phyloP scores from a whole-genome alignment of 2,888 invertebrate species.

The Ophion costatus region DNA sequence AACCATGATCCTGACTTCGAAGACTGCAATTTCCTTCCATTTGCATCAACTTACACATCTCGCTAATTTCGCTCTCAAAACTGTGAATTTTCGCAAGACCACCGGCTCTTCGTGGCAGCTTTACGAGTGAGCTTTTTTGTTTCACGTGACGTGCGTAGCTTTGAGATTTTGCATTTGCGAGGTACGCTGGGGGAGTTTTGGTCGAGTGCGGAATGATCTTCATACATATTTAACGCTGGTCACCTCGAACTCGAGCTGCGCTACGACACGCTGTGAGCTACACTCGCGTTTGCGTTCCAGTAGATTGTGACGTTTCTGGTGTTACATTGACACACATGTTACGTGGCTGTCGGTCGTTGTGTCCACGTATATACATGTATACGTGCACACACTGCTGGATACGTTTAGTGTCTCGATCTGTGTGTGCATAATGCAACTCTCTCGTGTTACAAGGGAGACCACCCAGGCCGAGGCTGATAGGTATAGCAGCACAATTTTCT shows the following conservation, averaged over 20 bases:
- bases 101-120: not conserved
- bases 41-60: too few relatives aligned
- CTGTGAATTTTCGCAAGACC: not conserved
- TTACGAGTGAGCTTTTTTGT: not conserved
- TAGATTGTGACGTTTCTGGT: constrained; percentile 65
- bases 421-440: constrained; percentile 42
- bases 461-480: constrained; percentile 68
- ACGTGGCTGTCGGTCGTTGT: constrained; percentile 66
- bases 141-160: not conserved
- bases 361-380: constrained; percentile 23
- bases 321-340: constrained; percentile 76
- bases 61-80: not conserved
- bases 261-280: constrained; percentile 24
- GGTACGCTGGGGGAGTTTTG: constrained; percentile 21
- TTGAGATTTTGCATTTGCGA: not conserved
- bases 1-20: too few relatives aligned
- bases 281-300: constrained; percentile 26
- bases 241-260: constrained; percentile 56
- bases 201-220: constrained; percentile 44
- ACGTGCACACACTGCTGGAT: constrained; percentile 31
- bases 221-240: constrained; percentile 48
- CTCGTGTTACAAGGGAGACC: constrained; percentile 55
- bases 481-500: constrained; percentile 73
- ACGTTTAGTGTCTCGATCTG: constrained; percentile 37
- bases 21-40: too few relatives aligned